Conservation (phyloP, 2,888 invertebrate genomes). For the Tachystola acroxantha region DNA sequence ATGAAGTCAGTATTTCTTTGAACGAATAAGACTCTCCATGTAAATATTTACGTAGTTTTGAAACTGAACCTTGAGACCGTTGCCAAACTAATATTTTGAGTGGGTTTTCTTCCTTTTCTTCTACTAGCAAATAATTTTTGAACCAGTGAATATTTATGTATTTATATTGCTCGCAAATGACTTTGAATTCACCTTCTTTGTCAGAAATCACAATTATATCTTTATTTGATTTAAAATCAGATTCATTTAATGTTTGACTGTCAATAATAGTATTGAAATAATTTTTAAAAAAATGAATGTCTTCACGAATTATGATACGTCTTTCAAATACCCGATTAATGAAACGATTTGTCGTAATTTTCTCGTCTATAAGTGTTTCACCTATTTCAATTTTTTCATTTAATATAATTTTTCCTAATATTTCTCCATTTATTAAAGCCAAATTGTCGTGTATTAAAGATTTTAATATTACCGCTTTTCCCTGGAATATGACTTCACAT, state of each 20-base stretch:
- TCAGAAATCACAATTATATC: background rate
- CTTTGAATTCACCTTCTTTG: background rate
- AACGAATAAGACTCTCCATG: too few species aligned
- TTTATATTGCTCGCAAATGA: background rate
- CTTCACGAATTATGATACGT: background rate
- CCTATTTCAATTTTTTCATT: background rate
- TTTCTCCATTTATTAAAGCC: background rate
- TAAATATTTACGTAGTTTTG: background rate
- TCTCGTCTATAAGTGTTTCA: background rate
- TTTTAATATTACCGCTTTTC: background rate
- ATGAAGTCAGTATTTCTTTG: background rate
- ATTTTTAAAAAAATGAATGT: background rate
- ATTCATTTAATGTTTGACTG: background rate
- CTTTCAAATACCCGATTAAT: background rate
- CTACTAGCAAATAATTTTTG: background rate
- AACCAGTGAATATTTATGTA: background rate
- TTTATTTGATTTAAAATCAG: background rate
- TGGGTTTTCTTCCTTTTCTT: background rate
- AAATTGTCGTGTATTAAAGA: background rate
- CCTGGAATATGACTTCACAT: too few species aligned
- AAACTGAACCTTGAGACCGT: background rate
- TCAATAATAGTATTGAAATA: background rate
- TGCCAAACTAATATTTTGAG: background rate
- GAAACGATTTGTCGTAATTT: background rate
- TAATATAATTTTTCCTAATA: background rate